Base-by-base conservation (phyloP, 1,140 invertebrate species). In the Phthorimaea operculella region DNA sequence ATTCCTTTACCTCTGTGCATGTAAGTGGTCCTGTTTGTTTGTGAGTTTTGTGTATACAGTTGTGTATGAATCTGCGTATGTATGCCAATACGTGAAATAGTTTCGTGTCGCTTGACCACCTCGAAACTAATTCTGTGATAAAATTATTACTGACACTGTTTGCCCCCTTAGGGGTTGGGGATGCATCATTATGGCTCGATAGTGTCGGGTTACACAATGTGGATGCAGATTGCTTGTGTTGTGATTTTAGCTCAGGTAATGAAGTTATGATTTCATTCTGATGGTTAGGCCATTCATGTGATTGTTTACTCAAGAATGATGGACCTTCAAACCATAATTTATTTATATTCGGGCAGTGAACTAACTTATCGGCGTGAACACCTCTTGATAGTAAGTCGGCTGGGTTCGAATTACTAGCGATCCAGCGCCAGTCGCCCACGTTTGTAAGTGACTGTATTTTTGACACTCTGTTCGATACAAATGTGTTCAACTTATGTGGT, bases 401-500 rank as follows among this genome's bases (percentile, higher is more conserved):
- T 12, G 53, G 53, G 45, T 55, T 55, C 1, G 47, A 18, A 12
- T n/a, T 36, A 11, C 18, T 14, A 4, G 5, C 4, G n/a, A 55
- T 45, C 11, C 39, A 34, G 4, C 12, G 45, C 53, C 53, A 55
- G n/a, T 9, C 6, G 8, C 8, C 16, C 11, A 5, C 18, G 14
- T 45, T 28, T 11, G 36, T 53, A 1, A 53, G 28, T 21, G 28
- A 11, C 12, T 53, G 14, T 18, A 53, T 75, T 16, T 50, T 64
- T 64, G 16, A n/a, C 16, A 53, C 52, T 21, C 52, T 34, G 39
- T 53, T 53, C 14, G 17, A 14, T 45, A 53, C 52, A 18, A 44
- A 53, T 0, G 17, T 11, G 16, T 53, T 42, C 10, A 53, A 28
- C 15, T 14, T 16, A n/a, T 21, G 6, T 7, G 39, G 36, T 21